Evolutionary conservation across 2,113 vertebrate genomes (phyloP).

Genomic region (Lampris incognitus): DNA sequence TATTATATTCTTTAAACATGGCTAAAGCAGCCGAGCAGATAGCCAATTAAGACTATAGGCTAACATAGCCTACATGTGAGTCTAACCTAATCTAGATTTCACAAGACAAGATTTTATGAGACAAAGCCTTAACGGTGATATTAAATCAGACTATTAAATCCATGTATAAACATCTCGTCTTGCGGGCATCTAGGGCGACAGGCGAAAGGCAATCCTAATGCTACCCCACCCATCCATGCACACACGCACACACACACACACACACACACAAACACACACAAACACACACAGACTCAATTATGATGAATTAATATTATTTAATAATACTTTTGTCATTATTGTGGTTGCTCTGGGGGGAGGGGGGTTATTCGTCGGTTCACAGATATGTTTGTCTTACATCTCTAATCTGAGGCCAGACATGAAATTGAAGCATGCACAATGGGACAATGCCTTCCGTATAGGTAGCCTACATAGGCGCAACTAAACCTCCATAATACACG

Average conservation of each 20-base stretch:
- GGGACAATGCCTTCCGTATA: slow-evolving; percentile 68
- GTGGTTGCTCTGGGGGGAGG: slow-evolving; percentile 17
- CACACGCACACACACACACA: no score
- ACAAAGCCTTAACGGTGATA: not conserved
- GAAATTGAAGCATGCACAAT: slow-evolving; percentile 68
- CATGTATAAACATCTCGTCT: no score
- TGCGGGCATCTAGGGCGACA: no score
- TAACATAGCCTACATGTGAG: not conserved
- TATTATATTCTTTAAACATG: slow-evolving; percentile 55
- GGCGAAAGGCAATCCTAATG: no score
- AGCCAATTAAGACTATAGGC: slow-evolving; percentile 20
- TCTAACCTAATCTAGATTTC: not conserved
- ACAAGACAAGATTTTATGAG: not conserved
- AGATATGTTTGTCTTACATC: slow-evolving; percentile 66
- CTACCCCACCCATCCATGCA: no score
- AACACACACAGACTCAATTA: no score
- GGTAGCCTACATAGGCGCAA: slow-evolving; percentile 59
- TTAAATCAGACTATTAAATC: not conserved
- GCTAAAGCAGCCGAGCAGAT: slow-evolving; percentile 43
- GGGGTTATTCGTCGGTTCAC: slow-evolving; percentile 1
- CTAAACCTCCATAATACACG: slow-evolving; percentile 72
- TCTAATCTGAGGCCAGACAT: slow-evolving; percentile 77
- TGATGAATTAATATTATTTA: not conserved
- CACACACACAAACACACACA: no score
- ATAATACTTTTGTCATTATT: not conserved